Evolutionary conservation across 2,797 vertebrate species (phyloP).

Genomic region (Onychomys leucogaster): DNA sequence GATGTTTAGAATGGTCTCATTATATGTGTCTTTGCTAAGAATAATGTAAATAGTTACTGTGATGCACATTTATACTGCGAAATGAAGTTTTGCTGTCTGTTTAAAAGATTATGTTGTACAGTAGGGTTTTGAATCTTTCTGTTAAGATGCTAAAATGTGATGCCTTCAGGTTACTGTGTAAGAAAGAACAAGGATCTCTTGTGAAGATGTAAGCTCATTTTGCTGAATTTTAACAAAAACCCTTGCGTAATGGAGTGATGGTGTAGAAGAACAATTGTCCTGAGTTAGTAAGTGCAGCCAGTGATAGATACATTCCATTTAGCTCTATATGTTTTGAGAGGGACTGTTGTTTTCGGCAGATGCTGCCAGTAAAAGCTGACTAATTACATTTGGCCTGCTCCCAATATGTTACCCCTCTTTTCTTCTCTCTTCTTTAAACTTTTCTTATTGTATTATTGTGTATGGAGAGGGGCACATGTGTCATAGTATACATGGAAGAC

Average conservation of each 20-base stretch:
- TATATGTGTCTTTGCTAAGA: background rate
- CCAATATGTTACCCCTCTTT: background rate
- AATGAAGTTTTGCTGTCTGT: background rate
- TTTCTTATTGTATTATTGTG: background rate
- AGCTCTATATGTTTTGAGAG: background rate
- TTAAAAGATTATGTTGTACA: background rate
- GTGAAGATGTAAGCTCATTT: background rate
- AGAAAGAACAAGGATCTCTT: background rate
- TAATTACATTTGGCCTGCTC: background rate
- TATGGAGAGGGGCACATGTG: background rate
- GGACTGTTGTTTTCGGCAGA: background rate
- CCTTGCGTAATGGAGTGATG: background rate
- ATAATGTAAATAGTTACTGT: background rate
- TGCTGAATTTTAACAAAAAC: constrained; percentile 8
- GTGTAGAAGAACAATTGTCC: background rate
- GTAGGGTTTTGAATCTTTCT: background rate
- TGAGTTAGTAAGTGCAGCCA: background rate
- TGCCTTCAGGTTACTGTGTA: background rate
- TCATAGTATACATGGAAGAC: background rate
- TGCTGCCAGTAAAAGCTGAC: background rate
- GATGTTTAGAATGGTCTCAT: background rate
- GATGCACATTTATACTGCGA: background rate
- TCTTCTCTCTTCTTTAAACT: background rate
- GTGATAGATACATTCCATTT: background rate
- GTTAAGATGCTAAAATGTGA: constrained; percentile 21